Evolutionary conservation across 2,888 invertebrate genomes (phyloP).

Genomic region (Corbicula japonica): DNA sequence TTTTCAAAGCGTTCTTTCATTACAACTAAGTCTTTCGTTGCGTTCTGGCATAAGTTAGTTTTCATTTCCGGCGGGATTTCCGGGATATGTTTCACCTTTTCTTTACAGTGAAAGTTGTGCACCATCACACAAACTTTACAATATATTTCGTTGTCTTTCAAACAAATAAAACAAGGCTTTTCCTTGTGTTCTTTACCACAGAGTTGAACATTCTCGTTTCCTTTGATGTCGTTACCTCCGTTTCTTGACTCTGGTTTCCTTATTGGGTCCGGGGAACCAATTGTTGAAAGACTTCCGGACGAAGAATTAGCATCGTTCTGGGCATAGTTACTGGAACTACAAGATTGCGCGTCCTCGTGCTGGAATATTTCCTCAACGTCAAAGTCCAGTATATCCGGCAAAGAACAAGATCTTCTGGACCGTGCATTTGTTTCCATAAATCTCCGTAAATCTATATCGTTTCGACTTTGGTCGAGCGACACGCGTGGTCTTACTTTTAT

Average conservation of each 20-base stretch:
- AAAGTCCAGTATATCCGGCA: constrained; percentile 62
- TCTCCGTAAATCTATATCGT: constrained; percentile 1
- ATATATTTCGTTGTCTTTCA: constrained; percentile 66
- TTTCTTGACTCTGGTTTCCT: background rate
- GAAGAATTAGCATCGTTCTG: constrained; percentile 20
- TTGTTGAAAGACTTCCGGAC: constrained; percentile 3
- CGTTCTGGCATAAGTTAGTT: constrained; percentile 38
- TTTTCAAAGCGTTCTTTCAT: constrained; percentile 49
- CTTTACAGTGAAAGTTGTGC: constrained; percentile 63
- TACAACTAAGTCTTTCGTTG: constrained; percentile 41
- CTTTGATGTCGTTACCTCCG: background rate
- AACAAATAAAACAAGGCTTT: constrained; percentile 57
- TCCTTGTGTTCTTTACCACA: constrained; percentile 54
- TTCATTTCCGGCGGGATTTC: constrained; percentile 60
- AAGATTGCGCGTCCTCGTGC: no score
- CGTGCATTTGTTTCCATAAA: constrained; percentile 13
- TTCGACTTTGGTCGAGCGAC: constrained; percentile 24
- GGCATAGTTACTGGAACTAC: background rate
- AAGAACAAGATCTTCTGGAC: constrained; percentile 51
- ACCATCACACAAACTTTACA: constrained; percentile 57
- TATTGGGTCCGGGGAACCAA: background rate
- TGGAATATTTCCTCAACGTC: constrained; percentile 23
- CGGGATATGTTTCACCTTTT: constrained; percentile 64
- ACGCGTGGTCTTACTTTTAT: background rate
- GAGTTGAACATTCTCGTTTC: constrained; percentile 15